Conservation (phyloP, 2,888 invertebrate genomes). For the Ypsolopha scabrella region DNA sequence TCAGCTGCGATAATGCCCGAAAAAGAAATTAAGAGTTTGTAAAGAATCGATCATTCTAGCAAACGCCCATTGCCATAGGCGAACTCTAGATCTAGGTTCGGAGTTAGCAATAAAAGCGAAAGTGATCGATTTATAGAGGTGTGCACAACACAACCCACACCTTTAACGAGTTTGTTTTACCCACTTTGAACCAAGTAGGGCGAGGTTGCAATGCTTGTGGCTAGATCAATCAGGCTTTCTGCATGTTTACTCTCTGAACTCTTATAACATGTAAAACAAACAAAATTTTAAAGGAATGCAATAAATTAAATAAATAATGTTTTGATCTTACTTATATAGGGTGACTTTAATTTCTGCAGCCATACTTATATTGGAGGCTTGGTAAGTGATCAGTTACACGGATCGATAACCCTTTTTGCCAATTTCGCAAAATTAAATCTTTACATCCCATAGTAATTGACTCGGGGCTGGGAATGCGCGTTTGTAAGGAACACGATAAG, state of each 20-base stretch:
- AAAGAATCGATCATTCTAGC: neutral
- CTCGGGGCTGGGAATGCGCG: no score
- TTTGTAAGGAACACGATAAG: no score
- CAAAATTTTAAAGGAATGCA: no score
- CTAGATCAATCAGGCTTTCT: neutral
- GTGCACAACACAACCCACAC: conserved; percentile 20
- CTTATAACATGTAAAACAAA: no score
- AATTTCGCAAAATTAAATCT: no score
- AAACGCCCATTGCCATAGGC: conserved; percentile 16
- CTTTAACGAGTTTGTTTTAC: conserved; percentile 31
- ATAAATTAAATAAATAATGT: no score
- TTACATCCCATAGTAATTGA: no score
- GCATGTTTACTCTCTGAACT: neutral
- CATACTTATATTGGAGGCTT: no score
- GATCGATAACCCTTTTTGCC: no score
- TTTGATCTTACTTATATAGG: no score
- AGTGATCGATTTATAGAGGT: conserved; percentile 25
- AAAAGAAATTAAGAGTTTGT: neutral
- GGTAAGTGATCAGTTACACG: no score
- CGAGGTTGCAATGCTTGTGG: neutral
- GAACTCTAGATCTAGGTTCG: conserved; percentile 32
- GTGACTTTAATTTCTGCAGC: no score
- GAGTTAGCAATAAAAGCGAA: conserved; percentile 22
- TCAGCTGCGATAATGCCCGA: neutral
- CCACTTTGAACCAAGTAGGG: conserved; percentile 16